These are phyloP conservation scores for Stenotaenia linearis DNA, from an alignment of 2,888 invertebrate genomes.

Conservation along the genomic window DNA sequence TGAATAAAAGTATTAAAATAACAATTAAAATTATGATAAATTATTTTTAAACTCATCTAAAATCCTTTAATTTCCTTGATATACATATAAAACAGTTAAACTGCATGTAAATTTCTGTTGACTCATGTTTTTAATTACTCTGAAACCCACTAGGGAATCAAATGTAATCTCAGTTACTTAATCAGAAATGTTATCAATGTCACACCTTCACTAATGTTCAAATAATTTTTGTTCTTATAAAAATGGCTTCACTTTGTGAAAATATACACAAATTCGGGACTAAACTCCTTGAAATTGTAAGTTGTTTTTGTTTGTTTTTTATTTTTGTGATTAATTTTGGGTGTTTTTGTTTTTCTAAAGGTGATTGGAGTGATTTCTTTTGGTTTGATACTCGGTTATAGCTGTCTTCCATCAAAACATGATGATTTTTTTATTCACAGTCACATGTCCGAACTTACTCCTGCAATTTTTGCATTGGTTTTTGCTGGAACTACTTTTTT, in stretches of 20 bases:
- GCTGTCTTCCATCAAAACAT: background rate
- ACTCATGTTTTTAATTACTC: background rate
- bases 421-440: background rate
- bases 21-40: too few species aligned
- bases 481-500: too few species aligned
- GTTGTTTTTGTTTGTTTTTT: background rate
- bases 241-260: background rate
- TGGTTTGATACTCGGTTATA: background rate
- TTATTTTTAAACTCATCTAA: too few species aligned
- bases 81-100: too few species aligned
- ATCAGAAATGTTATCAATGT: background rate
- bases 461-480: background rate
- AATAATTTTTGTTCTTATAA: background rate
- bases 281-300: background rate
- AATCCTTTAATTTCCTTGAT: too few species aligned
- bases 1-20: too few species aligned
- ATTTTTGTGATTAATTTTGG: background rate
- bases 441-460: background rate
- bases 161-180: background rate
- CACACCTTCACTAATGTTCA: background rate
- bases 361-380: background rate
- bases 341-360: background rate
- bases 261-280: background rate
- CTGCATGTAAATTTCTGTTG: background rate
- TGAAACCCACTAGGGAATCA: background rate